Conservation (phyloP, 2,113 vertebrate species). For the Dicentrarchus labrax region DNA sequence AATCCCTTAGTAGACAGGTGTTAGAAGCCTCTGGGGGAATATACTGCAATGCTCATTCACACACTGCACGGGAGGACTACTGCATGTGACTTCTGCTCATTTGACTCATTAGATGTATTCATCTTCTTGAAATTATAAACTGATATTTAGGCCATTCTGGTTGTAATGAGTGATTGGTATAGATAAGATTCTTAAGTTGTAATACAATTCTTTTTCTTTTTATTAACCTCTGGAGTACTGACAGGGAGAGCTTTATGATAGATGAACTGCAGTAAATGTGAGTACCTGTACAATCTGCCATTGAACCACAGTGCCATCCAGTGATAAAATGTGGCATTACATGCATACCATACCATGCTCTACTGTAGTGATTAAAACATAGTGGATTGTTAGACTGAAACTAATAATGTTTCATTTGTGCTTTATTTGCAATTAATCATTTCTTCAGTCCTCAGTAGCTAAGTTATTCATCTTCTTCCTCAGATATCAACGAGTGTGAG, state of each 20-base stretch:
- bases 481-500: slow-evolving; percentile 91
- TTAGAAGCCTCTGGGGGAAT: slow-evolving; percentile 21
- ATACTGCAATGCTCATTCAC: slow-evolving; percentile 10
- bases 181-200: background rate
- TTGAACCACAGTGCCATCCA: slow-evolving; percentile 79
- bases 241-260: background rate
- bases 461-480: background rate
- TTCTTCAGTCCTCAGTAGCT: background rate
- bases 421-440: slow-evolving; percentile 2
- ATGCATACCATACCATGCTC: background rate
- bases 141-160: slow-evolving; percentile 4
- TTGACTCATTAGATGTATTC: slow-evolving; percentile 32
- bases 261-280: background rate
- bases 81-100: slow-evolving; percentile 21
- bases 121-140: slow-evolving; percentile 15
- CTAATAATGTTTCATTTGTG: slow-evolving; percentile 2
- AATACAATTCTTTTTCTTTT: slow-evolving; percentile 1
- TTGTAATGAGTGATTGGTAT: slow-evolving; percentile 8
- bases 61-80: background rate
- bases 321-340: slow-evolving; percentile 56
- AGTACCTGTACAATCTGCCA: background rate
- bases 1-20: slow-evolving; percentile 57
- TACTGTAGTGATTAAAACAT: too few species aligned
- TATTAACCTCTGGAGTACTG: slow-evolving; percentile 1
- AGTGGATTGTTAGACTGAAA: slow-evolving; percentile 7